phyloP scores from a whole-genome alignment of 2,797 vertebrate species.

The Mionectes olivaceus region DNA sequence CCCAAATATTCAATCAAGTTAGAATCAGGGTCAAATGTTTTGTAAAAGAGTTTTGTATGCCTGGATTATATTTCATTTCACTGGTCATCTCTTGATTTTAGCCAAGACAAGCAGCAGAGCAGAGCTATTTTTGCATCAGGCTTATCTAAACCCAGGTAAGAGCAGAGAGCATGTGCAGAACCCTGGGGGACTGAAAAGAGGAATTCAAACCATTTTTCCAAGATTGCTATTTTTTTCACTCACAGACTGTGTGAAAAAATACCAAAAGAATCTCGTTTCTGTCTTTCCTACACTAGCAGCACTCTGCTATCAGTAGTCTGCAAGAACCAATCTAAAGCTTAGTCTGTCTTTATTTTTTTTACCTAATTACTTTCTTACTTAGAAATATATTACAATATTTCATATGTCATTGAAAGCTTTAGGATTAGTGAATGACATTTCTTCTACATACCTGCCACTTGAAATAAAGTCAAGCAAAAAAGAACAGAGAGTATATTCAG shows the following conservation, averaged over 20 bases:
- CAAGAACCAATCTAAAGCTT: neutral
- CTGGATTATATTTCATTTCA: neutral
- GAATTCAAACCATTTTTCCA: neutral
- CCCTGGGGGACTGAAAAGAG: neutral
- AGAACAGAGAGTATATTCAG: neutral
- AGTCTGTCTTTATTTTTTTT: neutral
- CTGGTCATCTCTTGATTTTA: neutral
- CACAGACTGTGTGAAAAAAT: neutral
- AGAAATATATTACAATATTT: neutral
- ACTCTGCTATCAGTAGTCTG: neutral
- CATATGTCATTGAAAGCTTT: neutral
- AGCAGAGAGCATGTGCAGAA: neutral
- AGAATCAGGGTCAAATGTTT: neutral
- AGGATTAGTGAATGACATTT: neutral
- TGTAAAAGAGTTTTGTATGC: neutral
- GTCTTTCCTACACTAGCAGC: neutral
- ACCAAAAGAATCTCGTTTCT: neutral
- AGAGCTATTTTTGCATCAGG: neutral
- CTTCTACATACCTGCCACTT: neutral
- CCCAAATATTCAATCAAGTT: neutral
- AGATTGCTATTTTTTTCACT: neutral
- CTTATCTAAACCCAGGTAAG: neutral
- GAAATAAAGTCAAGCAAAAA: conserved; percentile 11
- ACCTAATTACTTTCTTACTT: neutral
- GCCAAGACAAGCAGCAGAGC: neutral